Percentiles rank a stretch among this genome's conserved stretches.
These are phyloP conservation scores for Ochropleura plecta DNA, from an alignment of 2,888 invertebrate species.

Conservation along the genomic window DNA sequence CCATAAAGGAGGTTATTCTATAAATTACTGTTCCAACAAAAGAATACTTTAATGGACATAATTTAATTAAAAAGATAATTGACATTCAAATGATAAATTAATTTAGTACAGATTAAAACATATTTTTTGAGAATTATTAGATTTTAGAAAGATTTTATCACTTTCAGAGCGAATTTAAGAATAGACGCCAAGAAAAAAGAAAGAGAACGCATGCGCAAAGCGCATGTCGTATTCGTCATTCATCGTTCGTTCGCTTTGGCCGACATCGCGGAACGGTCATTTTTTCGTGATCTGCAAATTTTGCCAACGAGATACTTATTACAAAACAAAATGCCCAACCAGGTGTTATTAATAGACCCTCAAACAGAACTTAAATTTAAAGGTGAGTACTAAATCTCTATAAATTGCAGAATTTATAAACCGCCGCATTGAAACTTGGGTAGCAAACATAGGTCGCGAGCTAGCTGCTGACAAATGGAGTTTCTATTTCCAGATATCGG, in stretches of 20 bases:
- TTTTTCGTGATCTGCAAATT: conserved; percentile 80
- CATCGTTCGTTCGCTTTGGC: conserved; percentile 79
- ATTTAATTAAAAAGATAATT: background rate
- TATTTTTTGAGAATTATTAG: background rate
- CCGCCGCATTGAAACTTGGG: conserved; percentile 82
- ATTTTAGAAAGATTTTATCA: conserved; percentile 9
- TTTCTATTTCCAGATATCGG: conserved; percentile 90
- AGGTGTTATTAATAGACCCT: conserved; percentile 96
- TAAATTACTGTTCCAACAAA: conserved; percentile 8
- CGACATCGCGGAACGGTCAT: conserved; percentile 83
- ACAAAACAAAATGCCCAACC: conserved; percentile 91
- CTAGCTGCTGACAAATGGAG: conserved; percentile 90
- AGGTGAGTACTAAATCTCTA: conserved; percentile 92
- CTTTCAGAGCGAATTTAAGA: conserved; percentile 30
- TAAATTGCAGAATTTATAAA: conserved; percentile 67
- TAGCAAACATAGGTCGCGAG: conserved; percentile 83
- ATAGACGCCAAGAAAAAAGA: conserved; percentile 61
- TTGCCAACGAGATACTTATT: conserved; percentile 87
- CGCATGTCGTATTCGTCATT: conserved; percentile 83
- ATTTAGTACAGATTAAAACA: background rate
- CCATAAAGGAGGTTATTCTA: conserved; percentile 48
- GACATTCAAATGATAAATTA: background rate
- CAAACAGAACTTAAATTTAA: conserved; percentile 96
- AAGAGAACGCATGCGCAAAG: conserved; percentile 70
- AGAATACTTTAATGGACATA: background rate